Evolutionary conservation across 1,140 invertebrate genomes (phyloP), one percentile per base, ranked within the genome.

Genomic region (Ylistrum balloti): DNA sequence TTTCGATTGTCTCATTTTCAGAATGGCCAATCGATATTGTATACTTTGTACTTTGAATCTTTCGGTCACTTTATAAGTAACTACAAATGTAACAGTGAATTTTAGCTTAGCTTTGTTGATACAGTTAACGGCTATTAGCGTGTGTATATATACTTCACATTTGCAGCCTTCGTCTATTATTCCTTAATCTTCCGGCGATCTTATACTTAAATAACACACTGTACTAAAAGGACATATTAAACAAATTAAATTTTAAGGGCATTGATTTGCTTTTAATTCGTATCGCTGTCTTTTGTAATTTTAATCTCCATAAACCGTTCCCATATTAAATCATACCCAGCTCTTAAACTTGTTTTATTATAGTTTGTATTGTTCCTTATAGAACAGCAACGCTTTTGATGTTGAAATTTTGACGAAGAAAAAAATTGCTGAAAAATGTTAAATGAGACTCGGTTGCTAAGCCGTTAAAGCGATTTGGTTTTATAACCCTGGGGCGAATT

Each of bases 401-500:
- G 22, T 74, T 74, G n/a, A 5, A 74, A 74, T 74, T 56, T 74
- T n/a, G 22, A 17, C 17, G 41, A 45, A 45, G 41, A 45, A 45
- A 13, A 28, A 74, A 28, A 28, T 74, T 74, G n/a, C 28, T 28
- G n/a, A 74, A 74, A 74, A 74, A n/a, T 74, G 56, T n/a, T 28
- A 17, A n/a, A 74, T 74, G 56, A 74, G 56, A 74, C 56, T 28
- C 28, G 22, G n/a, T 74, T 28, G 56, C 56, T n/a, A 28, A 74
- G 56, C 56, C 56, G 28, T 74, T 74, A 74, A 74, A 74, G 56
- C 56, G 56, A 74, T 74, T 74, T 74, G 56, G 15, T 74, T 74
- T 74, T 74, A 74, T 74, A 74, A n/a, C 56, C 56, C 22, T 74
- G 28, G 28, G 56, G 22, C 17, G 13, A 74, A 74, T 74, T 74